Base-by-base conservation (phyloP, 2,888 invertebrate species). In the Horisme vitalbata region DNA sequence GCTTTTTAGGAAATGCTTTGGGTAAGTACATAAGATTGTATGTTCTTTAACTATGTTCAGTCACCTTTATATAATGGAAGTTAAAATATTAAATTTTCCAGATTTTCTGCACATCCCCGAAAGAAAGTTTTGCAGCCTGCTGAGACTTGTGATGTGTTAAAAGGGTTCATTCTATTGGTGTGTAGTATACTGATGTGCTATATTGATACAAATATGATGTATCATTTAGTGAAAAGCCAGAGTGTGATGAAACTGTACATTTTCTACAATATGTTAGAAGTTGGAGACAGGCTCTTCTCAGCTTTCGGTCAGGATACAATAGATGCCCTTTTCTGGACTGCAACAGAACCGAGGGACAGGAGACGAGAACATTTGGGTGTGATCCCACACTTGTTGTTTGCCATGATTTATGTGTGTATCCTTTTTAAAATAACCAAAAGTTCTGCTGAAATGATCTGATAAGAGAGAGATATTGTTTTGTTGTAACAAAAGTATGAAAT, bases 221-320 rank as follows among this genome's bases (percentile, higher is more conserved):
- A 99, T 85, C 99, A 99, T 81, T 91, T 99, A 65, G 96, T 97
- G 31, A 97, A 97, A 78, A 98, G 98, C 68, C 99, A 99, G 76
- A 98, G 99, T 58, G 98, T 99, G 53, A 99, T 99, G 83, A 99
- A 99, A 75, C 90, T 99, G 59, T 99, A 99, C 76, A 98, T 99
- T 75, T 99, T 99, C 89, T 99, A 97, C 83, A 99, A 99, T 79
- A 99, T 99, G 98, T 88, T 99, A 48, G 99, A 99, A 90, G 98
- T 98, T 36, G 98, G 97, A 8, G 99, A 99, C 85, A 92, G 98
- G 55, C 86, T 99, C 57, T 95, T 99, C 73, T 98, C 98, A 45
- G 97, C 97, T 20, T 97, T 98, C 86, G 99, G 99, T 0, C 98
- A 99, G 87, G 99, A 99, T 75, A 97, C 97, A 5, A 95, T 99